Conservation (phyloP, 2,888 invertebrate species). For the Ditylenchus weischeri region DNA sequence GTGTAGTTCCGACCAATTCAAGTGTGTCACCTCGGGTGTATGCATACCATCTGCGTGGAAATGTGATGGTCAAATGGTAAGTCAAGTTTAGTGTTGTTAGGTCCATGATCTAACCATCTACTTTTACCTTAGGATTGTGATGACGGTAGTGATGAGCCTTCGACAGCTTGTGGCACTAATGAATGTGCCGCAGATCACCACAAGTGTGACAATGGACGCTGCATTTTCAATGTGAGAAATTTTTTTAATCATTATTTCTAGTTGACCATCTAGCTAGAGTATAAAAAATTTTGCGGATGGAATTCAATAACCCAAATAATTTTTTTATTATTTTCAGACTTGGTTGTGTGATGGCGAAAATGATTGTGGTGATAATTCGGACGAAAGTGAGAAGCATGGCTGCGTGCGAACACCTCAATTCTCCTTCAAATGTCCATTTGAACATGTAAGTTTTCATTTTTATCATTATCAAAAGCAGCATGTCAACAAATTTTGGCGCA, state of each 20-base stretch:
- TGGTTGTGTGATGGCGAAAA: slow-evolving; percentile 58
- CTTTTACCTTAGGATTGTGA: slow-evolving; percentile 72
- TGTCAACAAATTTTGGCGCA: not conserved
- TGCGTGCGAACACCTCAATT: slow-evolving; percentile 37
- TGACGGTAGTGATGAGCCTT: slow-evolving; percentile 83
- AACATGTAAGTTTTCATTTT: slow-evolving; percentile 37
- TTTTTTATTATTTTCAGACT: slow-evolving; percentile 33
- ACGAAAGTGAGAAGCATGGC: slow-evolving; percentile 48
- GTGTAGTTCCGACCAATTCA: slow-evolving; percentile 58
- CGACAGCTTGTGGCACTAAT: slow-evolving; percentile 37
- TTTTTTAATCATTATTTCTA: slow-evolving; percentile 2
- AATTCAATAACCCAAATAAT: not conserved
- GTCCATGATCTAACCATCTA: slow-evolving; percentile 57
- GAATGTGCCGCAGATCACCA: slow-evolving; percentile 55
- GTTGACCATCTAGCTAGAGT: not conserved
- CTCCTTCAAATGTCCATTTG: slow-evolving; percentile 49
- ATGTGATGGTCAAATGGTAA: slow-evolving; percentile 70
- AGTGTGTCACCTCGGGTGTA: slow-evolving; percentile 67
- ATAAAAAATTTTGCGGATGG: too few species aligned
- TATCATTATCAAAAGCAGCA: not conserved
- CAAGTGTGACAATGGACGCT: slow-evolving; percentile 59
- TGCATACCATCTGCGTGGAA: slow-evolving; percentile 92
- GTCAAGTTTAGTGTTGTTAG: slow-evolving; percentile 10
- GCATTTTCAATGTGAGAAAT: slow-evolving; percentile 50
- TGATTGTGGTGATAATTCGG: slow-evolving; percentile 56